Conservation (phyloP, 2,113 vertebrate species). For the Pachypanchax playfairii region DNA sequence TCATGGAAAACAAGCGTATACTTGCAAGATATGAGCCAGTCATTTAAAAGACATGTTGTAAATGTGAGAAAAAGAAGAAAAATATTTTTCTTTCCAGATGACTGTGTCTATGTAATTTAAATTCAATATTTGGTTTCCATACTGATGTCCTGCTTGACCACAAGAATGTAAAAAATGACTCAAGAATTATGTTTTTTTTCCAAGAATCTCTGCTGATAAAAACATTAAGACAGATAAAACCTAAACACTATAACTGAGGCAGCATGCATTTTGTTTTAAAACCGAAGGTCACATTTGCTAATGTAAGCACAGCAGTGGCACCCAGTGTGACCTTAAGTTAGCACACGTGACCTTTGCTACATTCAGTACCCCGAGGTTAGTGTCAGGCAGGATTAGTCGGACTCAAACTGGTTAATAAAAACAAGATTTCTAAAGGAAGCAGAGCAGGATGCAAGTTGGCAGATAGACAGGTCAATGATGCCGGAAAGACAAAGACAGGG, state of each 20-base stretch:
- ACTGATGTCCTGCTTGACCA: constrained; percentile 36
- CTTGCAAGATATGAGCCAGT: neutral
- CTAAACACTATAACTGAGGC: constrained; percentile 22
- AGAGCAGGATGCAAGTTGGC: constrained; percentile 27
- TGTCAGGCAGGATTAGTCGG: constrained; percentile 70
- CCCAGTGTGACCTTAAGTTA: constrained; percentile 19
- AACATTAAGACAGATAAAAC: constrained; percentile 19
- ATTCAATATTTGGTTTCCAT: constrained; percentile 6
- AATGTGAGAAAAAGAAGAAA: constrained; percentile 2
- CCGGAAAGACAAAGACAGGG: constrained; percentile 69
- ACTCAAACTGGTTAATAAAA: constrained; percentile 52
- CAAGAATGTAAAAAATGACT: constrained; percentile 66
- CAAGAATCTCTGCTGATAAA: constrained; percentile 27
- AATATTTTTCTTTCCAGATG: neutral
- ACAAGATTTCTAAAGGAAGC: constrained; percentile 67
- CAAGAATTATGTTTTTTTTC: neutral
- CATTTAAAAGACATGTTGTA: constrained; percentile 7
- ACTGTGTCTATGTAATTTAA: constrained; percentile 3
- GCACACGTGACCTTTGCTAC: constrained; percentile 75
- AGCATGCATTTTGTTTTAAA: constrained; percentile 50
- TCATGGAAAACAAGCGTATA: constrained; percentile 7
- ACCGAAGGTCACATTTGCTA: constrained; percentile 65
- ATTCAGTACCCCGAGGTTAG: constrained; percentile 49
- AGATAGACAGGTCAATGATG: constrained; percentile 46
- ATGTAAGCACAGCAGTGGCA: neutral